Evolutionary conservation across 2,113 vertebrate genomes (phyloP), one percentile per base, ranked within the genome.

Genomic region (Cisticola juncidis): DNA sequence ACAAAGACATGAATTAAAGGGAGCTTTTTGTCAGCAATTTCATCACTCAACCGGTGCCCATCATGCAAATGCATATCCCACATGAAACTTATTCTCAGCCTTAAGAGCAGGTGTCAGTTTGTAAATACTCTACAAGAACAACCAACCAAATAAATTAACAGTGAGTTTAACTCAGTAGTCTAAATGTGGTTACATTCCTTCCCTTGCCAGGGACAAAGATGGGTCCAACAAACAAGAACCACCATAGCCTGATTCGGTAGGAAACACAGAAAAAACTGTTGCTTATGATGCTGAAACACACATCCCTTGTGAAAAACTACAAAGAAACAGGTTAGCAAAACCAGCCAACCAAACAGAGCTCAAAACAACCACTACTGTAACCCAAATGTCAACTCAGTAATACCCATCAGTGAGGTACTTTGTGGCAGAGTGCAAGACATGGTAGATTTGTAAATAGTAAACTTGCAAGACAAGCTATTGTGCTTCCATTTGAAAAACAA

Each of bases 1-100:
- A 70, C 40, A 88, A 62, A 50, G 38, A 9, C 22, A 53, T 20
- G 36, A 60, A 44, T 28, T 56, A 72, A 85, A 82, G 9, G 13
- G 16, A 76, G 28, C 16, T 47, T 71, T 65, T 53, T 81, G 23
- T 42, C 61, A 79, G 42, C 33, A 44, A 4, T 86, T 85, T 76
- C 26, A 48, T 68, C 13, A 16, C 33, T 60, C 28, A 54, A 15
- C 51, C 28, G 15, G 8, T 51, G 18, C 23, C 40, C 72, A 24
- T 44, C 21, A 14, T 23, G 8, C 0, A 0, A 25, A 57, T 45
- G 29, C 5, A 12, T 20, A 62, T 12, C 42, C n/a, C 26, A 22
- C 17, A 23, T 18, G 18, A 84, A 89, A 54, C 3, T 3, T 19
- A 3, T 51, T 73, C n/a, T 11, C 42, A 71, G 42, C 38, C 45